Evolutionary conservation across 2,888 invertebrate genomes (phyloP).

Genomic region (Cryptocheilus praepositus): DNA sequence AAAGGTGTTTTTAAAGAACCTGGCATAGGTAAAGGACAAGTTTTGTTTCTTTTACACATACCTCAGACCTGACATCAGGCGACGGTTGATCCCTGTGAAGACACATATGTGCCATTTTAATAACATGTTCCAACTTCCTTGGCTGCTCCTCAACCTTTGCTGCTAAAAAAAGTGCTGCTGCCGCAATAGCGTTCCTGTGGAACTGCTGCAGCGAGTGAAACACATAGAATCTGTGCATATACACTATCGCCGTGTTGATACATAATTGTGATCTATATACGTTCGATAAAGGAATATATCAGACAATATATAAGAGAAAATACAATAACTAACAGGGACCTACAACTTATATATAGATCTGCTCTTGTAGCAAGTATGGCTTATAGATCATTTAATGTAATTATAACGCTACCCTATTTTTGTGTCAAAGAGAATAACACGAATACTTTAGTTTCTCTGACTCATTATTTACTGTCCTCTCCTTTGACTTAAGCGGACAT

Average conservation of each 20-base stretch:
- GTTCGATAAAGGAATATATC: slow-evolving; percentile 40
- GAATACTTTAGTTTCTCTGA: no score
- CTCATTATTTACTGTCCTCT: no score
- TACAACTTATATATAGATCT: no score
- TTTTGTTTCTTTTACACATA: slow-evolving; percentile 61
- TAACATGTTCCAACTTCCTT: slow-evolving; percentile 97
- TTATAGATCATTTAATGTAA: no score
- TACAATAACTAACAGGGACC: neutral
- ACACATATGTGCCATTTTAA: slow-evolving; percentile 93
- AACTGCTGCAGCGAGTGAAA: slow-evolving; percentile 98
- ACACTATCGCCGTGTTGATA: slow-evolving; percentile 99
- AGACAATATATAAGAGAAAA: neutral
- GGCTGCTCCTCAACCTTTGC: slow-evolving; percentile 99
- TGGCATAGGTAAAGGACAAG: no score
- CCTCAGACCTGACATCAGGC: slow-evolving; percentile 86
- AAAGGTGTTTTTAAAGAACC: no score
- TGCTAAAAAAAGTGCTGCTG: slow-evolving; percentile 96
- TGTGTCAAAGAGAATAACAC: no score
- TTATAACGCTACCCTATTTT: no score
- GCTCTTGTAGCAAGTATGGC: no score
- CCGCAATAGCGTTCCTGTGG: slow-evolving; percentile 94
- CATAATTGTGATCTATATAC: slow-evolving; percentile 89
- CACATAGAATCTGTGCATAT: slow-evolving; percentile 99
- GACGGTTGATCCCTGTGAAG: slow-evolving; percentile 82
- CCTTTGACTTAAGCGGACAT: no score